Percentiles rank a stretch among this genome's conserved stretches.
These are phyloP conservation scores for Plagodis dolabraria DNA, from an alignment of 2,888 invertebrate species.

Conservation along the genomic window DNA sequence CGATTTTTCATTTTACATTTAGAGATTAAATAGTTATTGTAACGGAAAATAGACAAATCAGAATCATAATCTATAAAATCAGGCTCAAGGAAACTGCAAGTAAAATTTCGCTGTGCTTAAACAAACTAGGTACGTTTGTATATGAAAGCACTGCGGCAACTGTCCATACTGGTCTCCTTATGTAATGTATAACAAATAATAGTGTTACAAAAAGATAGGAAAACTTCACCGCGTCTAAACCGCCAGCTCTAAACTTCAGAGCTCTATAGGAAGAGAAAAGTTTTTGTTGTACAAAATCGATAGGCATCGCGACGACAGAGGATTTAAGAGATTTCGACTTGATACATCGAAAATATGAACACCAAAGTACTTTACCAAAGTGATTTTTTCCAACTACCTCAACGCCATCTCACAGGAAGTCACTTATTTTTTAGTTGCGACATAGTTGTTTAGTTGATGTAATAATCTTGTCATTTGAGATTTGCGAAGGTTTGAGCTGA, in stretches of 20 bases:
- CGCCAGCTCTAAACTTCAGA: slow-evolving; percentile 16
- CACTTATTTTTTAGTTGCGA: too few species aligned
- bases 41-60: too few species aligned
- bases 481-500: too few species aligned
- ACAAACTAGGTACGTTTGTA: too few species aligned
- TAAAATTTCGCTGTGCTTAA: too few species aligned
- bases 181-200: slow-evolving; percentile 5
- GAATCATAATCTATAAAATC: too few species aligned
- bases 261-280: slow-evolving; percentile 13
- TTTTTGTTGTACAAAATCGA: slow-evolving; percentile 18
- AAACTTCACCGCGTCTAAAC: slow-evolving; percentile 14
- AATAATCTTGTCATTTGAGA: too few species aligned
- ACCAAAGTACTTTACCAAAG: not conserved
- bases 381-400: not conserved
- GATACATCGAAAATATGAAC: slow-evolving; percentile 5
- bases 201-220: slow-evolving; percentile 16
- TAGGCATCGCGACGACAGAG: slow-evolving; percentile 6
- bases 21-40: too few species aligned
- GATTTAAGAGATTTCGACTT: slow-evolving; percentile 9
- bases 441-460: too few species aligned
- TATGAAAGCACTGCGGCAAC: not conserved
- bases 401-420: too few species aligned
- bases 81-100: too few species aligned
- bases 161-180: not conserved
- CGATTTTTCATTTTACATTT: too few species aligned